Base-by-base conservation (phyloP, 2,888 invertebrate genomes). In the Holacanthella duospinosa region DNA sequence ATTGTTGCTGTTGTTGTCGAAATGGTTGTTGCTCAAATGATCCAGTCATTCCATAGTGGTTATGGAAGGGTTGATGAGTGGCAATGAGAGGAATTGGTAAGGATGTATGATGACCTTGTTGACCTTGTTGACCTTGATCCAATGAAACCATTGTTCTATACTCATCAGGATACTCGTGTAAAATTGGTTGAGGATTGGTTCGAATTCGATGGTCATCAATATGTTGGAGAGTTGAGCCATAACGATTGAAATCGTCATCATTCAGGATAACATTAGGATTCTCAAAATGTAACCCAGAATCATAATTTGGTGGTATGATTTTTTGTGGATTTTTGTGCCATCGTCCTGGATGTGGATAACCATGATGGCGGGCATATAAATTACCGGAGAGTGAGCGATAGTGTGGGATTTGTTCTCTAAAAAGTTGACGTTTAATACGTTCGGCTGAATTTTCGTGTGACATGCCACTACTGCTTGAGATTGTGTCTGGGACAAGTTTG, bases 321-420 rank as follows among this genome's bases (percentile, higher is more conserved):
- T 29, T 53, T 55, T 60, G 64, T 1, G 61, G 48, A 2, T 67
- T 63, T n/a, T 67, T 65, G n/a, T 65, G 61, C 66, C 66, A 71
- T 12, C 71, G 56, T 2, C 69, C 69, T 1, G 71, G 71, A 61
- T 70, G 71, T 9, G 71, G 71, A 55, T 68, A 71, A 1, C 71
- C 71, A 6, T 68, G 68, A 43, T 70, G 68, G 12, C 56, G 57
- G 25, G 68, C 65, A 55, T 71, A 71, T 1, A 61, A 59, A 28
- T 68, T 68, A 54, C 71, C 71, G 29, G 66, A 62, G 1, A 71
- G 57, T 0, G 71, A 70, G n/a, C 71, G 60, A 29, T 71, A 65
- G 44, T 65, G 66, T 2, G 71, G 71, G 57, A 71, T 71, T 54
- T 70, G 66, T 63, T 69, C 69, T 43, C 71, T 48, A 43, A 67